These are phyloP conservation scores for Panopea generosa DNA, from an alignment of 2,888 invertebrate genomes.

Conservation along the genomic window DNA sequence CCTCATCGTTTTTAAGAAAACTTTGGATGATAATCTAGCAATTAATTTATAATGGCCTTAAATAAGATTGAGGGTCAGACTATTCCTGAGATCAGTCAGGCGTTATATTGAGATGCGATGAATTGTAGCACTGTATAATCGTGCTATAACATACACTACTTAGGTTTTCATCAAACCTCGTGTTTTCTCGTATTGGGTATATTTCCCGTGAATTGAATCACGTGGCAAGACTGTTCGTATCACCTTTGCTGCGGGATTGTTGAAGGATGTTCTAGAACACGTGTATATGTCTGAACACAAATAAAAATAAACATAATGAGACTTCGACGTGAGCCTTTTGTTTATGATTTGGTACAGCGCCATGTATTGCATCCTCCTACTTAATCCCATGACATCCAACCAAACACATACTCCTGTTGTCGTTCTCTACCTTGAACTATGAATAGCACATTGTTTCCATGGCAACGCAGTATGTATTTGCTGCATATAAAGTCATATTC, in stretches of 20 bases:
- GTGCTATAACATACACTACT: background rate
- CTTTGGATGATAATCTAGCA: too few relatives aligned
- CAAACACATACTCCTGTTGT: background rate
- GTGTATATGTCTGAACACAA: background rate
- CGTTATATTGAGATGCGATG: too few relatives aligned
- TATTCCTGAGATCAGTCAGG: too few relatives aligned
- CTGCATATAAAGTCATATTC: slow-evolving; percentile 1
- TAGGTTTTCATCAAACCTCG: background rate
- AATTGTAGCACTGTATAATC: too few relatives aligned
- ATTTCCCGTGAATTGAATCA: slow-evolving; percentile 23
- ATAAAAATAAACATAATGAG: background rate
- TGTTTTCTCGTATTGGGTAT: slow-evolving; percentile 34
- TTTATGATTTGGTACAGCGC: too few relatives aligned
- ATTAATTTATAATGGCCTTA: too few relatives aligned
- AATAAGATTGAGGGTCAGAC: too few relatives aligned
- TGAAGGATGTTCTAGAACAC: background rate
- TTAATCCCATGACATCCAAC: background rate
- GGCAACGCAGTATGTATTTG: background rate
- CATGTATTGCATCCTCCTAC: too few relatives aligned
- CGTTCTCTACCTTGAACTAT: background rate
- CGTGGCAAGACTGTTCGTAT: slow-evolving; percentile 20
- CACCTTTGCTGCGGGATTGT: slow-evolving; percentile 7
- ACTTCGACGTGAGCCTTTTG: too few relatives aligned
- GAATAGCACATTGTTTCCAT: slow-evolving; percentile 6
- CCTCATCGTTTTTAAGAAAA: too few relatives aligned